These are phyloP conservation scores for Podarcis raffonei DNA, from an alignment of 2,113 vertebrate genomes.

Conservation along the genomic window DNA sequence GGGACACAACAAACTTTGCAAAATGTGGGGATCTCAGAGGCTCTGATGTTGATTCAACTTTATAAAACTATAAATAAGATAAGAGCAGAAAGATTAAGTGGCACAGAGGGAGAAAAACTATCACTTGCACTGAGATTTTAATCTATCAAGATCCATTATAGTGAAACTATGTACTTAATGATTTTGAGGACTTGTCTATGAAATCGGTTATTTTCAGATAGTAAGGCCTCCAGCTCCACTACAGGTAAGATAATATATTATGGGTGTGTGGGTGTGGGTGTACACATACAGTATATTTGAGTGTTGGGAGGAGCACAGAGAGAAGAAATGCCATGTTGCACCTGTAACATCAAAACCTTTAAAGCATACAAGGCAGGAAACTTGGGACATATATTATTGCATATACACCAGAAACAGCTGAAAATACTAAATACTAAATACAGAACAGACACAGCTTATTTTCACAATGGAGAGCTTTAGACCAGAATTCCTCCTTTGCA, in stretches of 20 bases:
- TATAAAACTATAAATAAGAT: neutral
- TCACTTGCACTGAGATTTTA: neutral
- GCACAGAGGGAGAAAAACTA: neutral
- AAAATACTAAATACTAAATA: constrained; percentile 10
- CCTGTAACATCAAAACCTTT: neutral
- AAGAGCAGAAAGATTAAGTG: constrained; percentile 13
- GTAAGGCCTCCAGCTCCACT: neutral
- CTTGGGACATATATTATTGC: neutral
- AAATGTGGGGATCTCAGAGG: neutral
- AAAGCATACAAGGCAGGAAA: neutral
- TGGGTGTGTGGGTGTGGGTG: no score
- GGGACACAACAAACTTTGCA: constrained; percentile 22
- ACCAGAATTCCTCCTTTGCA: neutral
- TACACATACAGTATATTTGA: no score
- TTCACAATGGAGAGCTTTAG: neutral
- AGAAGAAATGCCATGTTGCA: no score
- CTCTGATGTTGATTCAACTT: neutral
- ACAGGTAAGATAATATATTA: no score
- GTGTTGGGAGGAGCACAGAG: no score
- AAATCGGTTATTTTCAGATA: neutral
- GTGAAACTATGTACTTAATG: neutral
- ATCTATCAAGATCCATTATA: neutral
- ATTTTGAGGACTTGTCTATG: neutral
- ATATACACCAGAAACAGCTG: neutral
- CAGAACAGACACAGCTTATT: neutral